A percentile compares a stretch with the other conserved stretches of the same genome.
Evolutionary conservation across 2,113 vertebrate species (phyloP).

Genomic region (Hydrolagus affinis): DNA sequence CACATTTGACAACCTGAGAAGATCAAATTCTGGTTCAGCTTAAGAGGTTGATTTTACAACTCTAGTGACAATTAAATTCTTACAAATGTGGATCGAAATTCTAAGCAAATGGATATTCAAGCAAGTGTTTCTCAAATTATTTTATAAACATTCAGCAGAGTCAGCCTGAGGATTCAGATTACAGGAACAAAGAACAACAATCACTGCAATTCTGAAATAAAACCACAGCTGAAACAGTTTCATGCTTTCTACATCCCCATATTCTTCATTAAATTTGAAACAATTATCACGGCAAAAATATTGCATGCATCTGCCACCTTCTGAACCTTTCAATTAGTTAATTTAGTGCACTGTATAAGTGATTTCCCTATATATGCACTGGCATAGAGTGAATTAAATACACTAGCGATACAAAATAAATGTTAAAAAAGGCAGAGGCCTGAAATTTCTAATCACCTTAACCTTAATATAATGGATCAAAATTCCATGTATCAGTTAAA

Average conservation of each 20-base stretch:
- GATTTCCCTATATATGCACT: no score
- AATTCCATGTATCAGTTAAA: no score
- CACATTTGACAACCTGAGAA: neutral
- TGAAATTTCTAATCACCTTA: no score
- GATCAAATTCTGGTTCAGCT: neutral
- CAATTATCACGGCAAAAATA: neutral
- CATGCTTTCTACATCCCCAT: neutral
- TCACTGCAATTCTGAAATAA: neutral
- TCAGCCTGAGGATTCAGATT: neutral
- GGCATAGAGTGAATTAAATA: no score
- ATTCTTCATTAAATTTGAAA: neutral
- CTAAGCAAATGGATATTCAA: neutral
- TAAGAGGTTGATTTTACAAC: neutral
- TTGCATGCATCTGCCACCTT: neutral
- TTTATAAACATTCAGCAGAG: neutral
- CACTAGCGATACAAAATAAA: no score
- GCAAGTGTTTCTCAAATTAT: neutral
- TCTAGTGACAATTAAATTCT: neutral
- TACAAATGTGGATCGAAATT: neutral
- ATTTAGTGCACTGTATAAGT: no score
- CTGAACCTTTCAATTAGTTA: neutral
- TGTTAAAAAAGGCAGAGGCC: no score
- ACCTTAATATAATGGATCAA: no score
- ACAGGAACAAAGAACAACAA: neutral
- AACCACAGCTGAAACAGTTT: neutral